A percentile compares a stretch with the other conserved stretches of the same genome.
Conservation (phyloP, 2,888 invertebrate species). For the Eurytoma californica region DNA sequence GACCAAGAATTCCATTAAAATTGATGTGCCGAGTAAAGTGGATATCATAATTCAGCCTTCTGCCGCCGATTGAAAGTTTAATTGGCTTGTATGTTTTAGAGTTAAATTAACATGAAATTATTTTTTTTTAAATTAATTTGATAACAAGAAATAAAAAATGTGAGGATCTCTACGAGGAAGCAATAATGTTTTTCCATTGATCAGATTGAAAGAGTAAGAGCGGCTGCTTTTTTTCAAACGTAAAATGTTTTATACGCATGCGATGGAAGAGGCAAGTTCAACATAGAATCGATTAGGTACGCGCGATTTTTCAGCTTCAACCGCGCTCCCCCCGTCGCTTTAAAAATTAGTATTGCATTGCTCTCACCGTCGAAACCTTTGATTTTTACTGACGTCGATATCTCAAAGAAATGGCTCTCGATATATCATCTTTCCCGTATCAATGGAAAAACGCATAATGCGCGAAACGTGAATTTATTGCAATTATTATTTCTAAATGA, state of each 20-base stretch:
- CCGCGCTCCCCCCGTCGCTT: not conserved
- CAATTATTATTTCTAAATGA: conserved; percentile 50
- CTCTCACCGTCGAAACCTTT: not conserved
- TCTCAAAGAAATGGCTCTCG: conserved; percentile 13
- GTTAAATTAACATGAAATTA: not conserved
- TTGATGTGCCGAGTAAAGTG: not conserved
- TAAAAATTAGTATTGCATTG: conserved; percentile 41
- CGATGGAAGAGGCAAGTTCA: conserved; percentile 23
- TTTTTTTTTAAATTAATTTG: not conserved
- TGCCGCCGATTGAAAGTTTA: not conserved
- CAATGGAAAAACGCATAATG: conserved; percentile 20
- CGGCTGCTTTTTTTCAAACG: not conserved
- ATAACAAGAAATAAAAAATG: too few relatives aligned
- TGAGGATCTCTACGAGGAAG: too few relatives aligned
- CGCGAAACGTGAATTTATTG: conserved; percentile 42
- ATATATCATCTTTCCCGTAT: conserved; percentile 42
- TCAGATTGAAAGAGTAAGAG: too few relatives aligned
- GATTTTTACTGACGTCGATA: conserved; percentile 38
- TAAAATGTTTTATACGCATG: not conserved
- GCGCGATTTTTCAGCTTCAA: conserved; percentile 36
- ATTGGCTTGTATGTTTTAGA: not conserved
- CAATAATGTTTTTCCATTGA: not conserved
- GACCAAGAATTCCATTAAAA: not conserved
- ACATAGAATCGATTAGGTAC: conserved; percentile 31
- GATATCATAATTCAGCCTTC: too few relatives aligned